phyloP scores from a whole-genome alignment of 2,113 vertebrate species.

The Plectropomus leopardus region DNA sequence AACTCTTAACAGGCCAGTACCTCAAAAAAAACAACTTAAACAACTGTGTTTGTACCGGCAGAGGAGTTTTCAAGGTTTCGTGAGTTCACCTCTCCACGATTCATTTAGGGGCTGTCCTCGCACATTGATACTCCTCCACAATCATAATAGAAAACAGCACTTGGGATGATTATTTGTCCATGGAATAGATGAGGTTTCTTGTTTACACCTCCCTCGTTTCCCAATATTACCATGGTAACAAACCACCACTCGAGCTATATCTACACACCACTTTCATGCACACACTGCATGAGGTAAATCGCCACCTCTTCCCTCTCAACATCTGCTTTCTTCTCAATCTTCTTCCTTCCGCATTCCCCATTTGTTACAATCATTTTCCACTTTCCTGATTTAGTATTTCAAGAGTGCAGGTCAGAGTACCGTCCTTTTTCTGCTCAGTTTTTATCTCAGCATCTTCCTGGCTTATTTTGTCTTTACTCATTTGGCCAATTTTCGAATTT shows the following conservation, averaged over 20 bases:
- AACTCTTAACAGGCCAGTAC: conserved; percentile 44
- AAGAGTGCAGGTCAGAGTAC: not conserved
- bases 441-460: conserved; percentile 11
- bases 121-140: conserved; percentile 4
- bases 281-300: conserved; percentile 68
- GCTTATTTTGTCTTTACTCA: conserved; percentile 20
- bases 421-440: conserved; percentile 12
- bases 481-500: conserved; percentile 15
- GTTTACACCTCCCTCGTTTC: conserved; percentile 54
- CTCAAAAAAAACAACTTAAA: conserved; percentile 1
- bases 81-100: conserved; percentile 20
- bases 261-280: conserved; percentile 60
- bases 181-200: conserved; percentile 63
- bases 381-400: conserved; percentile 11
- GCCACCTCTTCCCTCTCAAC: conserved; percentile 41
- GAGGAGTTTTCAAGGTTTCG: conserved; percentile 18
- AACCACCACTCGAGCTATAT: conserved; percentile 59
- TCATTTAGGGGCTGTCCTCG: not conserved
- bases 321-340: conserved; percentile 53
- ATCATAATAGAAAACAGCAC: conserved; percentile 36
- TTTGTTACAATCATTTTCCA: conserved; percentile 34
- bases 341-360: conserved; percentile 1
- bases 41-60: conserved; percentile 9
- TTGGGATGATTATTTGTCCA: conserved; percentile 35
- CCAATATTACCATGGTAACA: conserved; percentile 72